Evolutionary conservation across 2,113 vertebrate genomes (phyloP), one percentile per base, ranked within the genome.

Genomic region (Ameiurus melas): DNA sequence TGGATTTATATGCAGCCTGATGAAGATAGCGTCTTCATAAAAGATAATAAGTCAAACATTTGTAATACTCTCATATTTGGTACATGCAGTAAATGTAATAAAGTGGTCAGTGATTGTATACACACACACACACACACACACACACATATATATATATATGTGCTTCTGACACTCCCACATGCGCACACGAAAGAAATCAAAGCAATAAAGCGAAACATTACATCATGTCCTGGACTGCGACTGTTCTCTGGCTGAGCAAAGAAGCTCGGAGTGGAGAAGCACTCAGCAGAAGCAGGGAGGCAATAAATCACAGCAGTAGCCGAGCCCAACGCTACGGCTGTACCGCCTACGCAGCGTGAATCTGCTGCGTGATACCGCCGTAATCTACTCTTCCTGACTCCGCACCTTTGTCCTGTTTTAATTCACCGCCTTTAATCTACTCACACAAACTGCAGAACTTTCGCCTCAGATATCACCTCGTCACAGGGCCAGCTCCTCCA

Each of bases 231-330:
- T 87, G 84, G 77, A 90, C 85, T 89, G 75, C 36, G 90, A 89
- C 87, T 87, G 81, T 87, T 75, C 87, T 80, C 39, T 89, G 87
- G 87, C 88, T 88, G 78, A 89, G 88, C 86, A 79, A 86, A 87
- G 89, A 85, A 87, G 86, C 90, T 87, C 85, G 82, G 83, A 91
- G 90, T 89, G 88, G 88, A 89, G 89, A 85, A 86, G 88, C 90
- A 90, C 85, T 90, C 90, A 90, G 87, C 90, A 89, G 85, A 57
- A 87, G 82, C 82, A 85, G 75, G 57, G 86, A 87, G 90, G 90
- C 71, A 89, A 91, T 91, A 91, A 91, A 91, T 91, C 90, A 91
- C 88, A 87, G 86, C 88, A 87, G 85, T 89, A 88, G 78, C 84
- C 85, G 88, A 86, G 89, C 88, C 86, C 78, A 86, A 89, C 86